Conservation (phyloP, 2,113 vertebrate species). For the Heterotis niloticus region DNA sequence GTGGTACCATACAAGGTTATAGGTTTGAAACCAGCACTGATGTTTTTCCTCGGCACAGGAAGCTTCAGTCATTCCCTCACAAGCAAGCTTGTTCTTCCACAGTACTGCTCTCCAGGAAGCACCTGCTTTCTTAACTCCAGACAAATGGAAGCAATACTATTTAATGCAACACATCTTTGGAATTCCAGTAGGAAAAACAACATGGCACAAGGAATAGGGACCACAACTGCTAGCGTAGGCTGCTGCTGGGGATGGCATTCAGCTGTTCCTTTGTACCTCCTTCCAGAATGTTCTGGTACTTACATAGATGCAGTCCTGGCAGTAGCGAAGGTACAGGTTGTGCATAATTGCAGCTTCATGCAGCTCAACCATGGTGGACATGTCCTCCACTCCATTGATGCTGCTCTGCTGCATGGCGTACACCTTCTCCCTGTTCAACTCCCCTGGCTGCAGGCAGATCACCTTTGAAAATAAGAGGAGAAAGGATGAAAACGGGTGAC, state of each 20-base stretch:
- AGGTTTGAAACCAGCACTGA: background rate
- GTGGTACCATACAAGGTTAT: background rate
- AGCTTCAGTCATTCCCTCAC: background rate
- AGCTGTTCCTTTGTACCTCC: background rate
- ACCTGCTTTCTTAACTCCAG: background rate
- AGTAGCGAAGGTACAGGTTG: constrained; percentile 81
- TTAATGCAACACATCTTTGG: background rate
- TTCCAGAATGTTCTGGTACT: constrained; percentile 30
- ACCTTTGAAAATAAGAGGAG: constrained; percentile 38
- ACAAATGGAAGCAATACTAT: background rate
- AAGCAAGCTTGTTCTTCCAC: background rate
- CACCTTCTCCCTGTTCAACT: constrained; percentile 38
- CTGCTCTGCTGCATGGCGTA: constrained; percentile 82
- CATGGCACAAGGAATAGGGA: background rate
- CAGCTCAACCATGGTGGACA: constrained; percentile 79
- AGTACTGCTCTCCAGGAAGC: background rate
- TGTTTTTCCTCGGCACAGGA: background rate
- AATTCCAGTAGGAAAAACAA: background rate
- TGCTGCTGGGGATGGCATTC: background rate
- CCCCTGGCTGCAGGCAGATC: constrained; percentile 18
- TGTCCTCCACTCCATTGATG: constrained; percentile 81
- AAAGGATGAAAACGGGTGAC: too few species aligned
- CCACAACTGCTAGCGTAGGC: background rate
- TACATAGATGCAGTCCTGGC: constrained; percentile 82
- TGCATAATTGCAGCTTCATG: constrained; percentile 87